Conservation (phyloP, 2,888 invertebrate species). For the Apotomis turbidana region DNA sequence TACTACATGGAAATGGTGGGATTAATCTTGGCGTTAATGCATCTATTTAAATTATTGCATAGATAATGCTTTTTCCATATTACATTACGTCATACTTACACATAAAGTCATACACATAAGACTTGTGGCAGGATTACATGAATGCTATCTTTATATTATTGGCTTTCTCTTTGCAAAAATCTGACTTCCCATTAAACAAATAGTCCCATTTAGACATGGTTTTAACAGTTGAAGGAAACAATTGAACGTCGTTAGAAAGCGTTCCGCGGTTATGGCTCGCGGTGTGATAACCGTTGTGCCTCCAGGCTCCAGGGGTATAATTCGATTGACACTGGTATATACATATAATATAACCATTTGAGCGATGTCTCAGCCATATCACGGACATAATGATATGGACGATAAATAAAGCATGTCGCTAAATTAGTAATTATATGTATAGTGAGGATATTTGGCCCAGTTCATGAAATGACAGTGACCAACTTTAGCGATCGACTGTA, state of each 20-base stretch:
- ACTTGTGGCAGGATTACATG: neutral
- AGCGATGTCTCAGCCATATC: too few species aligned
- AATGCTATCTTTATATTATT: neutral
- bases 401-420: too few species aligned
- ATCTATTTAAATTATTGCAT: neutral
- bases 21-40: neutral
- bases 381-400: too few species aligned
- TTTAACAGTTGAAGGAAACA: constrained; percentile 28
- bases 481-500: constrained; percentile 1
- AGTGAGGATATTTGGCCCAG: neutral
- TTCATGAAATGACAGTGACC: constrained; percentile 13
- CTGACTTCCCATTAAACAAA: constrained; percentile 19
- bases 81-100: too few species aligned
- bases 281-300: neutral
- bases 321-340: too few species aligned
- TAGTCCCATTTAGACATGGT: constrained; percentile 23
- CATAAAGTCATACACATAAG: neutral
- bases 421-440: too few species aligned
- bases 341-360: too few species aligned
- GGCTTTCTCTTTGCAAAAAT: constrained; percentile 15
- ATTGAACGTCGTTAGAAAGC: constrained; percentile 41
- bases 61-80: neutral
- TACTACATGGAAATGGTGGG: neutral
- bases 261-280: constrained; percentile 24
- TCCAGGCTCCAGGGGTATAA: neutral